Percentiles rank a stretch among this genome's conserved stretches.
Evolutionary conservation across 1,140 invertebrate genomes (phyloP).

Genomic region (Leptinotarsa defecta): DNA sequence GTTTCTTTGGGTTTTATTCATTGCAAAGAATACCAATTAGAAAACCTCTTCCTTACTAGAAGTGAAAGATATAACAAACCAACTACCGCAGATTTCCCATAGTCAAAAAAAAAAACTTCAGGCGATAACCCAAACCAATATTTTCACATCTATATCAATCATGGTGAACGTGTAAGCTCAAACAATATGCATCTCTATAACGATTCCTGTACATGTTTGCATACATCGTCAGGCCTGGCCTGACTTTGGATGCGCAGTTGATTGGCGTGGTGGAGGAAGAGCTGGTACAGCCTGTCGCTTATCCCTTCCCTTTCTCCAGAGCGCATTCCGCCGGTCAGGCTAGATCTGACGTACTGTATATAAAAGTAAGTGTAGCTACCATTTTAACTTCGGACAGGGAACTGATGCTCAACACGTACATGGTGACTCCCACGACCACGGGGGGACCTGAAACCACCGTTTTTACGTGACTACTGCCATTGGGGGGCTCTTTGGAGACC

Average conservation of each 20-base stretch:
- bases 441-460: conserved; percentile 81
- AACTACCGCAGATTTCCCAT: no score
- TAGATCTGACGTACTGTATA: background rate
- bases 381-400: conserved; percentile 99
- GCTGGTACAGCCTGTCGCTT: no score
- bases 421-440: conserved; percentile 95
- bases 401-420: conserved; percentile 98
- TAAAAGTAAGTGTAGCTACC: conserved; percentile 67
- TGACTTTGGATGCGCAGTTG: no score
- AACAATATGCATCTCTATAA: conserved; percentile 1
- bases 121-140: background rate
- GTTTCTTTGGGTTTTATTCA: no score
- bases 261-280: no score
- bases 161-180: background rate
- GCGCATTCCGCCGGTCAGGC: no score
- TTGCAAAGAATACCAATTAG: no score
- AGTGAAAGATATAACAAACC: no score
- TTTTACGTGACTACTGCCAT: background rate
- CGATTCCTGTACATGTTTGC: background rate
- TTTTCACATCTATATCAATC: background rate
- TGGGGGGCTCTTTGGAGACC: background rate
- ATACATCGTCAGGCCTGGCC: no score
- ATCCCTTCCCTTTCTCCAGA: no score
- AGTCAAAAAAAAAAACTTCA: no score
- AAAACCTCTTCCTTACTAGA: no score